Conservation (phyloP, 2,888 invertebrate genomes). For the Horisme vitalbata region DNA sequence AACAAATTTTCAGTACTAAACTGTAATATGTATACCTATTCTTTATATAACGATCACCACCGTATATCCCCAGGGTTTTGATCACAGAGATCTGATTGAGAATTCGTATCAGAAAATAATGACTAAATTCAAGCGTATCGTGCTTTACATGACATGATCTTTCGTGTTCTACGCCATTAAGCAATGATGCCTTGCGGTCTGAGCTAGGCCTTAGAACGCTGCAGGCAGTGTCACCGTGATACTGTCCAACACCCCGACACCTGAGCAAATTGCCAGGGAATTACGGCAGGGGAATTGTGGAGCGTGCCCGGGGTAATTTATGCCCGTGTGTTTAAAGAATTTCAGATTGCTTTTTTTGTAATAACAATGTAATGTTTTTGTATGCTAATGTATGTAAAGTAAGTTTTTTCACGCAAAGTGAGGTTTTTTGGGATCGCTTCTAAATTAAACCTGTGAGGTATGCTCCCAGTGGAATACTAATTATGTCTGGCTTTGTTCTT, state of each 20-base stretch:
- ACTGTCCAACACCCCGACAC: constrained; percentile 27
- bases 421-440: constrained; percentile 19
- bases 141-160: neutral
- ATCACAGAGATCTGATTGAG: no score
- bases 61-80: no score
- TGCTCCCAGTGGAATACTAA: constrained; percentile 19
- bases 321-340: constrained; percentile 27
- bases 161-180: neutral
- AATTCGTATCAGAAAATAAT: no score
- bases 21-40: no score
- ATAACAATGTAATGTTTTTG: constrained; percentile 8
- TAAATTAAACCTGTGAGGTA: constrained; percentile 22
- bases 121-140: no score
- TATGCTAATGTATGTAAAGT: constrained; percentile 4
- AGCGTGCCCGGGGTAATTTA: constrained; percentile 37
- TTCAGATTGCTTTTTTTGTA: constrained; percentile 12
- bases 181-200: constrained; percentile 6
- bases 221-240: constrained; percentile 20
- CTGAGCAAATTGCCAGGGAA: constrained; percentile 44
- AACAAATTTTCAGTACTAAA: no score
- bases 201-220: constrained; percentile 14
- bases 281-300: constrained; percentile 24
- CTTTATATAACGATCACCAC: no score
- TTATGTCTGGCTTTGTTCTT: no score
- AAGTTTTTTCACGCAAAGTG: constrained; percentile 1